Base-by-base conservation (phyloP, 2,797 vertebrate genomes). In the Microcaecilia unicolor region DNA sequence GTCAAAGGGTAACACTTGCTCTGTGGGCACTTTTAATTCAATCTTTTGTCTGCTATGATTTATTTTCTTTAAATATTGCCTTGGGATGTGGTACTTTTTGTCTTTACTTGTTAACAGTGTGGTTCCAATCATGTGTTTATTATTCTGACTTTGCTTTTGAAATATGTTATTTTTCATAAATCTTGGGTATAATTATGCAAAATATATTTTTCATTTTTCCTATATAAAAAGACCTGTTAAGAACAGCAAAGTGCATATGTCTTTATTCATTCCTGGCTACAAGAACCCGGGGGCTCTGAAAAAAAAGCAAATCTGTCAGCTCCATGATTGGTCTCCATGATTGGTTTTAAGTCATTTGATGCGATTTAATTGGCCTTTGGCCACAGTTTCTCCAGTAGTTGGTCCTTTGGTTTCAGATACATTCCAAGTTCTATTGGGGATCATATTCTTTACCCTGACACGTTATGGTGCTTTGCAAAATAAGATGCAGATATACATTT, bases 121-220 rank as follows among this genome's bases (percentile, higher is more conserved):
- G 31, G 8, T 41, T 63, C 47, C 41, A 39, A n/a, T 54, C 44
- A 32, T 34, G 32, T 51, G n/a, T 47, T 42, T 57, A n/a, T 51
- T 61, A 22, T 50, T 34, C 40, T 54, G 27, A 44, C 48, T 55
- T n/a, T 56, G 45, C 69, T 61, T 55, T 34, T 36, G 37, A 48
- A 20, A 31, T 34, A 39, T 25, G 45, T 36, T 64, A n/a, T 19
- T 44, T 56, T 61, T 34, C 27, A 23, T 50, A 44, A 32, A 51
- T 18, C 37, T 58, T 24, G 52, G 31, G 32, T 51, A 28, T 15
- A 20, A 59, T 55, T 61, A 48, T 49, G 37, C 45, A 55, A 53
- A 34, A 44, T 17, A 37, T 17, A 33, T n/a, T n/a, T 57, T 51
- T 44, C 39, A 44, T 57, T 51, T n/a, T n/a, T n/a, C 34, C 28